A percentile compares a stretch with the other conserved stretches of the same genome.
These are phyloP conservation scores for Alouatta palliata DNA, from an alignment of 2,113 vertebrate species.

Conservation along the genomic window DNA sequence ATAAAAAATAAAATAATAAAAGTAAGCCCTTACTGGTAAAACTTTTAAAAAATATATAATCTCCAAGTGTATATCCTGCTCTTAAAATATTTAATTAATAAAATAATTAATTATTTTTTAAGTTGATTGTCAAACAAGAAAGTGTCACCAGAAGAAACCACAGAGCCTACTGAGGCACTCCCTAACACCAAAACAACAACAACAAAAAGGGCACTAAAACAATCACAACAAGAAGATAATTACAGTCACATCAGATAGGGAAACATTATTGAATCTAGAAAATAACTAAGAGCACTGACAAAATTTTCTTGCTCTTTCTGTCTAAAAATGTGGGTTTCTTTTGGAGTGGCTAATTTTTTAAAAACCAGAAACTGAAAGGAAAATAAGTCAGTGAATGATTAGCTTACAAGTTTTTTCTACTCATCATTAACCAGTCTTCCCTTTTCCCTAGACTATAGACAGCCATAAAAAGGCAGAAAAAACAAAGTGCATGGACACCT, in stretches of 20 bases:
- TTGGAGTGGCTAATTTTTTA: neutral
- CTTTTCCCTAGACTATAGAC: constrained; percentile 14
- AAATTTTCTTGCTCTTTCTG: constrained; percentile 20
- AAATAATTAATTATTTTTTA: too few species aligned
- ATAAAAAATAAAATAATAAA: too few species aligned
- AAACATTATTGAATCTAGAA: neutral
- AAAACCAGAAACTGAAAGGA: constrained; percentile 28
- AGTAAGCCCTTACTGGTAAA: too few species aligned
- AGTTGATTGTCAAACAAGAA: neutral
- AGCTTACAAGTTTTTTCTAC: neutral
- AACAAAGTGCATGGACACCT: constrained; percentile 4
- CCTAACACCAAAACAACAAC: neutral
- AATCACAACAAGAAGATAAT: neutral
- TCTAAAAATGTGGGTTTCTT: neutral
- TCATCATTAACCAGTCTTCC: neutral
- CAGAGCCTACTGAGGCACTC: neutral
- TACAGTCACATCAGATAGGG: neutral
- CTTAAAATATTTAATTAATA: too few species aligned
- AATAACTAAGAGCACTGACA: neutral
- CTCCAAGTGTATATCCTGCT: too few species aligned
- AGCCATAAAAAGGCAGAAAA: constrained; percentile 49
- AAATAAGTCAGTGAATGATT: constrained; percentile 15
- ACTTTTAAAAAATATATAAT: too few species aligned
- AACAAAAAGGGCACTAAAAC: neutral
- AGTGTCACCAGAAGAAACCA: neutral